phyloP scores from a whole-genome alignment of 1,140 invertebrate genomes.

The Drosophila kanapiae region DNA sequence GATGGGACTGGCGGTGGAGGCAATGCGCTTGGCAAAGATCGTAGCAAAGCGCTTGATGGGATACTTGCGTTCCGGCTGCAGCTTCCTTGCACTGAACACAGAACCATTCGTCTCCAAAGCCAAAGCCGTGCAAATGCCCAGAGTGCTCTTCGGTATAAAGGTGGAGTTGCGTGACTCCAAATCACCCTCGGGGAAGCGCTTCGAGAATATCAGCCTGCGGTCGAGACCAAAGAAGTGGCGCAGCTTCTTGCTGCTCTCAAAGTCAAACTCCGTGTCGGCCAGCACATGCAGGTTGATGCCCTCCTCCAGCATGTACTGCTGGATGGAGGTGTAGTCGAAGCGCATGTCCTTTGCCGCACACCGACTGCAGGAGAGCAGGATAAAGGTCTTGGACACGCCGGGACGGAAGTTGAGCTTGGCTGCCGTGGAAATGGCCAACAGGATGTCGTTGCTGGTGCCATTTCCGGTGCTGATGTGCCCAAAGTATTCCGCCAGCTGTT shows the following conservation, averaged over 20 bases:
- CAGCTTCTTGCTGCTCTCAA: slow-evolving; percentile 89
- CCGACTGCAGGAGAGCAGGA: slow-evolving; percentile 92
- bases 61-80: slow-evolving; percentile 87
- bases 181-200: slow-evolving; percentile 91
- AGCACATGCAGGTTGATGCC: slow-evolving; percentile 93
- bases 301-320: slow-evolving; percentile 91
- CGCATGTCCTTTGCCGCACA: slow-evolving; percentile 90
- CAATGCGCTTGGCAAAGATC: slow-evolving; percentile 90
- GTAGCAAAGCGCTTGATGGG: slow-evolving; percentile 89
- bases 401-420: slow-evolving; percentile 92
- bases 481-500: slow-evolving; percentile 82
- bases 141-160: slow-evolving; percentile 89
- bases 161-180: slow-evolving; percentile 89
- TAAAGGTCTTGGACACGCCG: slow-evolving; percentile 93
- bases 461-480: slow-evolving; percentile 86
- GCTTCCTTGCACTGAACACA: slow-evolving; percentile 88
- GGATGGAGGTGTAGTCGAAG: slow-evolving; percentile 92
- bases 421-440: slow-evolving; percentile 91
- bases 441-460: slow-evolving; percentile 88
- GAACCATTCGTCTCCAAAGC: slow-evolving; percentile 94
- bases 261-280: slow-evolving; percentile 91
- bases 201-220: slow-evolving; percentile 90
- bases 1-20: slow-evolving; percentile 87
- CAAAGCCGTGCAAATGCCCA: slow-evolving; percentile 92
- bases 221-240: slow-evolving; percentile 93